A percentile compares a stretch with the other conserved stretches of the same genome.
Evolutionary conservation across 2,113 vertebrate genomes (phyloP).

Genomic region (Cichladusa arquata): DNA sequence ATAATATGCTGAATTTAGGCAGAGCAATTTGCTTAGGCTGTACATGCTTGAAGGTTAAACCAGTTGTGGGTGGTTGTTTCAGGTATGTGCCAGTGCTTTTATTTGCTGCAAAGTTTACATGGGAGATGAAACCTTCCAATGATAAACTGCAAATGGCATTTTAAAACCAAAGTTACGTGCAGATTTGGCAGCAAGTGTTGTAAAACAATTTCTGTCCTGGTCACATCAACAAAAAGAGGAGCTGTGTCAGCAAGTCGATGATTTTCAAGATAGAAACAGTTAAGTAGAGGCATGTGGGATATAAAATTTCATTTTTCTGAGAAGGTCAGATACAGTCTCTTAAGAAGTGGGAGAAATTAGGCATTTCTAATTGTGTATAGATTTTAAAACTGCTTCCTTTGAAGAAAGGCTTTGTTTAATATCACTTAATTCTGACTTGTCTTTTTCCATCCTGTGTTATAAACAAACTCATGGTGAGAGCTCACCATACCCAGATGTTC

Average conservation of each 20-base stretch:
- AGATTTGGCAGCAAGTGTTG: neutral
- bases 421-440: neutral
- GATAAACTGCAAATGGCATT: neutral
- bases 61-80: neutral
- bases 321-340: neutral
- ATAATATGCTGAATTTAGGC: neutral
- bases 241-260: neutral
- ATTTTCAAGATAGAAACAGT: too few relatives aligned
- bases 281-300: neutral
- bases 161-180: neutral
- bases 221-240: neutral
- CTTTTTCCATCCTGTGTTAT: neutral
- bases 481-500: neutral
- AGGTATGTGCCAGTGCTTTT: neutral
- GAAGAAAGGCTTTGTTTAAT: neutral
- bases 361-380: neutral
- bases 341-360: neutral
- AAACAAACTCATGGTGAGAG: neutral
- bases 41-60: neutral
- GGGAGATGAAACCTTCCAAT: neutral
- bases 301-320: neutral
- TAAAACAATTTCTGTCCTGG: neutral
- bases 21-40: neutral
- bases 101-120: neutral
- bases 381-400: neutral